Base-by-base conservation (phyloP, 2,113 vertebrate species). In the Jacana jacana region DNA sequence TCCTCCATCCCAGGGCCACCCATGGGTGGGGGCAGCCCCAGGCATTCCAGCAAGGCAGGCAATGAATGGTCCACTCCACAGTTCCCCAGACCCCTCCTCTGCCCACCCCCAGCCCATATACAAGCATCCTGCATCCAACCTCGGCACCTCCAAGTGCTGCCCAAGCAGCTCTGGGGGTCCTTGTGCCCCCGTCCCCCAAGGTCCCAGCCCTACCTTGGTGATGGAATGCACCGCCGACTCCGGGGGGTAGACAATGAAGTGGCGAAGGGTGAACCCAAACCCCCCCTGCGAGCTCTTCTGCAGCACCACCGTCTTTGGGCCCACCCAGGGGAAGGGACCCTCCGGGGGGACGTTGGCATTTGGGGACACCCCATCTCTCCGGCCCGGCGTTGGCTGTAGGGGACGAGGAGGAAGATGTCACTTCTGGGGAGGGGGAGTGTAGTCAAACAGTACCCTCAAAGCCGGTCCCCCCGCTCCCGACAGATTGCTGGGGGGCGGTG, bases 201-300 rank as follows among this genome's bases (percentile, higher is more conserved):
- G 1, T 4, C 46, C 42, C 90, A 8, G 81, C 39, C 96, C 40
- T 98, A 99, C 99, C 99, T 99, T 99, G 93, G 98, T 69, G 93
- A 95, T 96, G 89, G 97, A 97, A 96, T 98, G 99, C 95, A 99
- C 97, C 1, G 99, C 98, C 0, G 99, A 99, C 95, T 99, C 99
- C 0, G 99, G 99, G 0, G 99, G 99, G 98, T 99, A 99, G 70
- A 99, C 99, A 27, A 99, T 99, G 98, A 99, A 99, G 97, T 99
- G 99, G 18, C 99, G 99, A 16, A 99, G 97, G 16, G 99, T 99
- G 98, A 99, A 99, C 64, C 99, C 99, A 0, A 99, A 99, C 39
- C 99, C 99, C 8, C 99, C 99, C 98, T 99, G 99, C 13, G 97
- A 96, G 96, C 98, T 99, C 95, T 99, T 99, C 72, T 85, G 99